phyloP scores from a whole-genome alignment of 2,797 vertebrate genomes.

The Neopelma chrysocephalum region DNA sequence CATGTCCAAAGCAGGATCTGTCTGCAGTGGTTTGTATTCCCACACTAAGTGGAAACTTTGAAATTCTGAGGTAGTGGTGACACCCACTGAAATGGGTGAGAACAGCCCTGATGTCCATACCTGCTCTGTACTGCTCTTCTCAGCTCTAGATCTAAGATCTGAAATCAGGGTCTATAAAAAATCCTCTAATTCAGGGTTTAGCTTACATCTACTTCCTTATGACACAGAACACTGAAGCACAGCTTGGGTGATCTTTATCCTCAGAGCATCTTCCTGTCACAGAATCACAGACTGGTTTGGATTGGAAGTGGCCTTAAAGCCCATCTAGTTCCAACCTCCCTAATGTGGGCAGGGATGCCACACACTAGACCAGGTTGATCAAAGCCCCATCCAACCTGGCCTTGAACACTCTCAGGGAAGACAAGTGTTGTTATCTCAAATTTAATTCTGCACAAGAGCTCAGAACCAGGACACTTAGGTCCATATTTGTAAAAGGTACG shows the following conservation, averaged over 20 bases:
- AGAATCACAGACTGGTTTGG: neutral
- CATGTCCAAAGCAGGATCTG: neutral
- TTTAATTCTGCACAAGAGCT: neutral
- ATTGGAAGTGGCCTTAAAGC: neutral
- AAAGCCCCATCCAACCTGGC: neutral
- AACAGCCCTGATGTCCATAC: neutral
- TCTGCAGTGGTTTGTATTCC: neutral
- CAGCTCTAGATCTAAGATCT: neutral
- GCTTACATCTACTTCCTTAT: neutral
- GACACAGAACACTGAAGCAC: neutral
- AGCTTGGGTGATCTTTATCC: neutral
- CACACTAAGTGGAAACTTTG: neutral
- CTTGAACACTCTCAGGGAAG: neutral
- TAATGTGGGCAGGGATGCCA: neutral
- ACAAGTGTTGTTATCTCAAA: neutral
- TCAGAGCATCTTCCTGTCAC: neutral
- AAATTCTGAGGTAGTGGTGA: neutral
- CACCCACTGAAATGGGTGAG: neutral
- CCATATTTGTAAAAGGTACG: neutral
- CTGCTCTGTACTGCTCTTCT: neutral
- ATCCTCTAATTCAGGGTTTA: neutral
- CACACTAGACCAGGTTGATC: neutral
- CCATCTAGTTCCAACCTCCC: neutral
- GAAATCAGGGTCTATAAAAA: neutral
- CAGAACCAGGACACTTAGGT: neutral